phyloP scores from a whole-genome alignment of 2,113 vertebrate genomes.

The Stercorarius parasiticus region DNA sequence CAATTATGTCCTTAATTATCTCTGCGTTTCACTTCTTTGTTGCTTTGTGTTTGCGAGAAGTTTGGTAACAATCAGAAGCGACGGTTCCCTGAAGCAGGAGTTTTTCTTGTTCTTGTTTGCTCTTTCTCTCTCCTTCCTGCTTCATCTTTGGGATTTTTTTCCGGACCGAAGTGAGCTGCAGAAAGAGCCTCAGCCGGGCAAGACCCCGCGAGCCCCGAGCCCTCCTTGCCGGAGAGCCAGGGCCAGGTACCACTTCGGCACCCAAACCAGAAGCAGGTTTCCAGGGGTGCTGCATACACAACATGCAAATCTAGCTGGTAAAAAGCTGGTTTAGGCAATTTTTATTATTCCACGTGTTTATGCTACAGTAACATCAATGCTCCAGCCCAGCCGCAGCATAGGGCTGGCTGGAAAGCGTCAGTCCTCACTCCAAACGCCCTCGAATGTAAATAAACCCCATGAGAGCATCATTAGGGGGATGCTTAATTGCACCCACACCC shows the following conservation, averaged over 20 bases:
- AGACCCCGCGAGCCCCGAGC: rapidly evolving
- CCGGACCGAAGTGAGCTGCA: neutral
- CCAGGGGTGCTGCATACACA: neutral
- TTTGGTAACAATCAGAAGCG: constrained; percentile 59
- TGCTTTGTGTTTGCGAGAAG: constrained; percentile 45
- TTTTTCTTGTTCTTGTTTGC: neutral
- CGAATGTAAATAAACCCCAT: rapidly evolving
- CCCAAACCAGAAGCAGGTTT: neutral
- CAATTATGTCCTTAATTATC: constrained; percentile 78
- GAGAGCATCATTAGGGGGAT: neutral
- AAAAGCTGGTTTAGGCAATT: neutral
- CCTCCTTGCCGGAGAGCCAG: rapidly evolving
- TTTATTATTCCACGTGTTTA: rapidly evolving
- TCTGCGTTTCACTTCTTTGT: constrained; percentile 62
- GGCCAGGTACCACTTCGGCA: rapidly evolving
- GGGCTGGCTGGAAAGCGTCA: neutral
- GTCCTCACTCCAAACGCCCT: neutral
- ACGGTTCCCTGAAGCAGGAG: neutral
- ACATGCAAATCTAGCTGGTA: neutral
- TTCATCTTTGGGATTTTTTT: neutral
- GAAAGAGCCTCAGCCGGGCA: rapidly evolving
- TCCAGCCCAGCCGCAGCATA: neutral
- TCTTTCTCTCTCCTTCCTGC: neutral
- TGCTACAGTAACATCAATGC: neutral
- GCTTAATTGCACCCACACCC: neutral